phyloP scores from a whole-genome alignment of 2,113 vertebrate genomes.

The Marcusenius ussheri region DNA sequence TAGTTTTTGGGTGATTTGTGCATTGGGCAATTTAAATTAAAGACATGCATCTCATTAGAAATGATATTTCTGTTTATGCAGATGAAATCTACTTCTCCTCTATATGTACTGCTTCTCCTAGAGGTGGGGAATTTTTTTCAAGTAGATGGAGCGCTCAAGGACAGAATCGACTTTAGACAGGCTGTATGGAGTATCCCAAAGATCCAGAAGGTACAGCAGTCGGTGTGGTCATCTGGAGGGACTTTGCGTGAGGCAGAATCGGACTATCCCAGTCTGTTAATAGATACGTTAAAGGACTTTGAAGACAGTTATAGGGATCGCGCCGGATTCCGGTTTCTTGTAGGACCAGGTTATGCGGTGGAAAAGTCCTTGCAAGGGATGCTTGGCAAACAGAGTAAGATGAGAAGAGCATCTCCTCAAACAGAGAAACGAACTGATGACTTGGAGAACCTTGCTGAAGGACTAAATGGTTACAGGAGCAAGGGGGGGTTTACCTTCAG shows the following conservation, averaged over 20 bases:
- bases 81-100: constrained; percentile 45
- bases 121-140: constrained; percentile 47
- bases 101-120: constrained; percentile 52
- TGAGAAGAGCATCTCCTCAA: not conserved
- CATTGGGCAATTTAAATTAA: not conserved
- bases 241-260: not conserved
- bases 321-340: constrained; percentile 9
- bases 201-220: rapidly evolving
- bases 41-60: not conserved
- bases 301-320: not conserved
- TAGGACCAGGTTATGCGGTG: constrained; percentile 20
- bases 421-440: constrained; percentile 3
- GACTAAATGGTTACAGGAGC: constrained; percentile 50
- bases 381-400: not conserved
- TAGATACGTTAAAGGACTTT: constrained; percentile 37
- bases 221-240: not conserved
- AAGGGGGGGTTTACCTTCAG: constrained; percentile 62
- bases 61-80: constrained; percentile 24
- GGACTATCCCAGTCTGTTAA: constrained; percentile 13
- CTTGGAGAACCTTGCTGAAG: constrained; percentile 48
- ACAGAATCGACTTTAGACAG: rapidly evolving
- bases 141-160: not conserved
- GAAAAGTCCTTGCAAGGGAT: not conserved
- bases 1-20: not conserved
- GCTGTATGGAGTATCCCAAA: not conserved